These are phyloP conservation scores for Petrophora chlorosata DNA, from an alignment of 2,888 invertebrate genomes.

Conservation along the genomic window DNA sequence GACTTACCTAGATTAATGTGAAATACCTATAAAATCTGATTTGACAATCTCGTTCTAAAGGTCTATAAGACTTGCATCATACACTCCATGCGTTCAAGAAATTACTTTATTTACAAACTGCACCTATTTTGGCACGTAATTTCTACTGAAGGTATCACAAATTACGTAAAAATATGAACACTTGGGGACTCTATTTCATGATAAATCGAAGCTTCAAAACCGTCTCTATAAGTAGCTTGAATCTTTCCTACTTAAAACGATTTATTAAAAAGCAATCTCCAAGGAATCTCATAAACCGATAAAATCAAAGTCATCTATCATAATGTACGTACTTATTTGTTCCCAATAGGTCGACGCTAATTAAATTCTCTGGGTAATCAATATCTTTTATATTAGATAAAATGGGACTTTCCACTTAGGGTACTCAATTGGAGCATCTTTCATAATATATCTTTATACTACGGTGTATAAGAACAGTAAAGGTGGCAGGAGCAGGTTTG, in stretches of 20 bases:
- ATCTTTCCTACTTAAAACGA: constrained; percentile 20
- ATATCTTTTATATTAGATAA: constrained; percentile 42
- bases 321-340: constrained; percentile 52
- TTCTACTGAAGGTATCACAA: constrained; percentile 47
- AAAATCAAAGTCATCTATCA: constrained; percentile 31
- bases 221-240: constrained; percentile 17
- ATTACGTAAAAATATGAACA: constrained; percentile 44
- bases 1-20: constrained; percentile 1
- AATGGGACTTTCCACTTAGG: constrained; percentile 27
- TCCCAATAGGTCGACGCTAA: constrained; percentile 64
- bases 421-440: constrained; percentile 17
- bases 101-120: constrained; percentile 39
- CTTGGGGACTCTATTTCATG: constrained; percentile 31
- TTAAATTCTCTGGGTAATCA: constrained; percentile 55
- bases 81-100: not conserved
- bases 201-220: constrained; percentile 19
- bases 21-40: constrained; percentile 6
- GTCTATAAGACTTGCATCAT: constrained; percentile 6
- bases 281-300: constrained; percentile 32
- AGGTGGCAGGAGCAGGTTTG: constrained; percentile 24
- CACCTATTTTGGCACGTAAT: constrained; percentile 48
- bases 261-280: constrained; percentile 37
- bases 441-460: constrained; percentile 41
- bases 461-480: constrained; percentile 38
- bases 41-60: constrained; percentile 3